Evolutionary conservation across 2,888 invertebrate genomes (phyloP).

Genomic region (Dyspetes luteomarginatus): DNA sequence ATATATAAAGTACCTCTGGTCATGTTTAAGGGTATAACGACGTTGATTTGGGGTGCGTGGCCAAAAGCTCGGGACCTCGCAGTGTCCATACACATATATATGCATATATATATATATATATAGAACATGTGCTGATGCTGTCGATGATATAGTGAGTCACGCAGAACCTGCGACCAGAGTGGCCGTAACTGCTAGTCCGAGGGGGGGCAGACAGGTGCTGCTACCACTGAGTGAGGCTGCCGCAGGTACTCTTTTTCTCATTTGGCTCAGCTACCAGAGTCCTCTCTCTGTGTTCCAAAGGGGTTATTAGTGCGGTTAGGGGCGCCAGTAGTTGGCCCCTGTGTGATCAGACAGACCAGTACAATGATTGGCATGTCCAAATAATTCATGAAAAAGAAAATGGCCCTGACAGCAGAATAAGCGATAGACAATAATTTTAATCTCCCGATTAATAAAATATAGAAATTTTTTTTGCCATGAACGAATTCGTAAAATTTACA

Average conservation of each 20-base stretch:
- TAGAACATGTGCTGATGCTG: background rate
- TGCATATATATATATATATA: background rate
- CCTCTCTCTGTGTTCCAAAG: too few relatives aligned
- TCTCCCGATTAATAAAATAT: too few relatives aligned
- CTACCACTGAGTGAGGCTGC: constrained; percentile 2
- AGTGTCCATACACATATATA: too few relatives aligned
- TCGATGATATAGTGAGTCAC: constrained; percentile 39
- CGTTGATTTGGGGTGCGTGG: constrained; percentile 54
- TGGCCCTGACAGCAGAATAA: too few relatives aligned
- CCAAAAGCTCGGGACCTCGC: too few relatives aligned
- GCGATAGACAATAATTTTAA: too few relatives aligned
- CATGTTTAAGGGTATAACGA: constrained; percentile 36
- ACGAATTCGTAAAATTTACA: too few relatives aligned
- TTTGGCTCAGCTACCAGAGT: too few relatives aligned
- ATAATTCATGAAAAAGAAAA: too few relatives aligned
- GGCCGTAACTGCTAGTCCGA: constrained; percentile 68
- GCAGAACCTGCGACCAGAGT: constrained; percentile 62
- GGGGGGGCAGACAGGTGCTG: constrained; percentile 47
- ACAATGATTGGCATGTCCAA: background rate
- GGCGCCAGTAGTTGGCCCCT: background rate
- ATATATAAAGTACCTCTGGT: constrained; percentile 20
- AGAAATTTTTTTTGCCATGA: too few relatives aligned
- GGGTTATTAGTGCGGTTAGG: too few relatives aligned
- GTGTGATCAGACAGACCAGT: background rate
- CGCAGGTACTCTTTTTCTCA: background rate